phyloP scores from a whole-genome alignment of 2,888 invertebrate genomes.

The Merodon equestris region DNA sequence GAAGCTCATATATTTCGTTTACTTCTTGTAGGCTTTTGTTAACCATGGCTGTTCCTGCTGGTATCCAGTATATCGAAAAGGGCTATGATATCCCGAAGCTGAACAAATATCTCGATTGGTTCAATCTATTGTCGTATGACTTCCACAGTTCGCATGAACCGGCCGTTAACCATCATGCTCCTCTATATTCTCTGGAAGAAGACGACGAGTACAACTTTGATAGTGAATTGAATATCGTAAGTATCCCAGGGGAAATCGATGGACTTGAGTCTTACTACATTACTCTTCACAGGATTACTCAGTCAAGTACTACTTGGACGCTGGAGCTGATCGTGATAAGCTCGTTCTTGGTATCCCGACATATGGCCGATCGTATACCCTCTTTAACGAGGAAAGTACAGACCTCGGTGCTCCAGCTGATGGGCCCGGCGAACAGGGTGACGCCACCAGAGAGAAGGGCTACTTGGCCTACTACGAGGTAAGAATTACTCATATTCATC shows the following conservation, averaged over 20 bases:
- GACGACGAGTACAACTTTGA: slow-evolving; percentile 93
- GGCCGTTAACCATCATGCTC: slow-evolving; percentile 94
- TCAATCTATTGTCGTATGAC: slow-evolving; percentile 94
- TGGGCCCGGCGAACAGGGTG: slow-evolving; percentile 94
- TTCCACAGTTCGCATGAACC: slow-evolving; percentile 96
- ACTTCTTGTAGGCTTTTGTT: slow-evolving; percentile 82
- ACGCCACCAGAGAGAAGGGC: slow-evolving; percentile 94
- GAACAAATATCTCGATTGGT: slow-evolving; percentile 93
- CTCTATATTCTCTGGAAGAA: slow-evolving; percentile 88
- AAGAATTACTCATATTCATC: too few relatives aligned
- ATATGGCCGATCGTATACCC: slow-evolving; percentile 93
- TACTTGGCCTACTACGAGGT: slow-evolving; percentile 96
- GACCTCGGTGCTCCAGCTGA: slow-evolving; percentile 93
- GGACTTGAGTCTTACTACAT: background rate
- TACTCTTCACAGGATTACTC: slow-evolving; percentile 84
- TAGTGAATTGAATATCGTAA: slow-evolving; percentile 92
- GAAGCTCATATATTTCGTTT: background rate
- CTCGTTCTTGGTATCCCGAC: slow-evolving; percentile 92
- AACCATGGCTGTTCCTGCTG: slow-evolving; percentile 96
- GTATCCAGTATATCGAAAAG: slow-evolving; percentile 94
- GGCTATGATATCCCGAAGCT: slow-evolving; percentile 94
- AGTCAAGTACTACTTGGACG: slow-evolving; percentile 88
- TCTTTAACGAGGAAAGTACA: slow-evolving; percentile 90
- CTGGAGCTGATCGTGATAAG: slow-evolving; percentile 89
- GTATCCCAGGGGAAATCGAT: slow-evolving; percentile 74